Evolutionary conservation across 2,888 invertebrate species (phyloP), one percentile per base, ranked within the genome.

Genomic region (Molanna angustata): DNA sequence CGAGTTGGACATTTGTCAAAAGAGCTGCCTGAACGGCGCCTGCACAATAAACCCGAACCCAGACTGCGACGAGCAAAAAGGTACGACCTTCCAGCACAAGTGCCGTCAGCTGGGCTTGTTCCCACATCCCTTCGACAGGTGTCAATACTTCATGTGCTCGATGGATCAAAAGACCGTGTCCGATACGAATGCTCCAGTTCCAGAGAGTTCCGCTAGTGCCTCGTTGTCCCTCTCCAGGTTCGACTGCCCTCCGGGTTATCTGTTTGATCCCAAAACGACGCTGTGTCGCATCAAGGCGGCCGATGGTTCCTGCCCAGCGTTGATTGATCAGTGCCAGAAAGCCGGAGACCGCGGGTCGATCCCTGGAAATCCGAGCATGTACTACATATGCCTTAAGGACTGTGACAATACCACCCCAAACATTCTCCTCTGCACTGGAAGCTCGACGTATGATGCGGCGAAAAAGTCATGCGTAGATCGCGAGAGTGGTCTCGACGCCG

Each of bases 91-190:
- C 22, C 9, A 1, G 3, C 35, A 51, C 21, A 18, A 9, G 1
- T 57, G 57, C 41, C 17, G 14, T 9, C 48, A 52, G 19, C 3
- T 21, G 7, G 57, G 57, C 16, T 18, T 52, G 2, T 57, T 54
- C 35, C 57, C 57, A 7, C 47, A 57, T 27, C 52, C 54, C 2
- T 54, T 46, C 32, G 22, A 48, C 18, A 39, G 52, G 19, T 32
- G 40, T 7, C 16, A 52, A 33, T 57, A 57, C 17, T 31, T 48
- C 32, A 14, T 54, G 19, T 57, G 57, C 37, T n/a, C n/a, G n/a
- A n/a, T n/a, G 11, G n/a, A n/a, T n/a, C n/a, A n/a, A n/a, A n/a
- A n/a, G n/a, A n/a, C n/a, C n/a, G n/a, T n/a, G n/a, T n/a, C n/a
- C n/a, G n/a, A n/a, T n/a, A n/a, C n/a, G n/a, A n/a, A n/a, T n/a